These are phyloP conservation scores for Trachops cirrhosus DNA, from an alignment of 2,797 vertebrate species.

Conservation along the genomic window DNA sequence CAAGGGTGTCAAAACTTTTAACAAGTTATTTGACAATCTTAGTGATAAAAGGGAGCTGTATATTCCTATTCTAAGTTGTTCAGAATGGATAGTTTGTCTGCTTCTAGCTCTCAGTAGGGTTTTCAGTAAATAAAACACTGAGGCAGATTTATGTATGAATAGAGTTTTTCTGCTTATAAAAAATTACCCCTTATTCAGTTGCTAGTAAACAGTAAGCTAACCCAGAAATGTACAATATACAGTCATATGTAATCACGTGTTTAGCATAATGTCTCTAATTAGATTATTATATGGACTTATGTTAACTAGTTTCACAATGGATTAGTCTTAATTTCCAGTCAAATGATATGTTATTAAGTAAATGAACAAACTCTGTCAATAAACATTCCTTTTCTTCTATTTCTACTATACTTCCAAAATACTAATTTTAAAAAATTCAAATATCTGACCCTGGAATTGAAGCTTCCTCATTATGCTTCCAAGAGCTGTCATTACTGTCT, in stretches of 20 bases:
- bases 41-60: not conserved
- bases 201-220: not conserved
- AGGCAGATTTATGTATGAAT: not conserved
- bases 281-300: not conserved
- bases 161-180: not conserved
- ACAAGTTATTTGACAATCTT: not conserved
- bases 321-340: not conserved
- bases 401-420: not conserved
- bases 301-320: not conserved
- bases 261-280: not conserved
- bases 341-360: not conserved
- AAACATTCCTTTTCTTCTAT: not conserved
- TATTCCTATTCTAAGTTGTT: conserved; percentile 15
- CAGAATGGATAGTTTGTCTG: not conserved
- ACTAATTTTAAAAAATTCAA: not conserved
- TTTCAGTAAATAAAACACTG: not conserved
- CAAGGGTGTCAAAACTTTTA: not conserved
- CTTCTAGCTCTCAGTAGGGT: not conserved
- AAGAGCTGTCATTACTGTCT: not conserved
- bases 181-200: not conserved
- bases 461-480: not conserved
- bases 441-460: not conserved
- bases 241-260: not conserved
- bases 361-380: not conserved
- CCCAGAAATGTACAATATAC: not conserved